Evolutionary conservation across 2,888 invertebrate species (phyloP).

Genomic region (Dryocosmus kuriphilus): DNA sequence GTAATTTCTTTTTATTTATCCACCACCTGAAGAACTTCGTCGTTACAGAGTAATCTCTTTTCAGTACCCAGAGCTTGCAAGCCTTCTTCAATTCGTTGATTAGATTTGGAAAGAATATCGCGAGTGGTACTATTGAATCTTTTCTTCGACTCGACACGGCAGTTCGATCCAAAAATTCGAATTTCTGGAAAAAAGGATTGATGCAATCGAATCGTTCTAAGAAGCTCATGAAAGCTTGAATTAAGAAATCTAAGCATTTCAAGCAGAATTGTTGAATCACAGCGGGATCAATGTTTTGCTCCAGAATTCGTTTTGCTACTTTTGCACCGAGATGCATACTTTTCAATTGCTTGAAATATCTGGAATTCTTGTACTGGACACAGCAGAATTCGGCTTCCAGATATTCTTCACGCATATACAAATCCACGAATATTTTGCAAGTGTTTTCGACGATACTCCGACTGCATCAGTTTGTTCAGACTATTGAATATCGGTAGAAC

Average conservation of each 20-base stretch:
- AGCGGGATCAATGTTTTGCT: not conserved
- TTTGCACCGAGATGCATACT: not conserved
- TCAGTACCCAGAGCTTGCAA: too few relatives aligned
- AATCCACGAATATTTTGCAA: too few relatives aligned
- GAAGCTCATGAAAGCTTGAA: not conserved
- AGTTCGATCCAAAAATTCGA: not conserved
- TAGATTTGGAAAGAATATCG: not conserved
- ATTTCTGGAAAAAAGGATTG: not conserved
- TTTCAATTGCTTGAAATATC: not conserved
- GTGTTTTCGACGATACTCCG: too few relatives aligned
- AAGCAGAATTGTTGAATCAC: not conserved
- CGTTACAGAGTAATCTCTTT: too few relatives aligned
- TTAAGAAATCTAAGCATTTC: not conserved
- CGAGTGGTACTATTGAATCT: not conserved
- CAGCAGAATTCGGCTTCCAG: too few relatives aligned
- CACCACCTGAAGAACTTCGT: too few relatives aligned
- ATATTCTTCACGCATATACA: too few relatives aligned
- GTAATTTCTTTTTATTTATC: too few relatives aligned
- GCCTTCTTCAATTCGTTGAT: too few relatives aligned
- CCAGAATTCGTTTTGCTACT: not conserved
- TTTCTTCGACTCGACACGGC: not conserved
- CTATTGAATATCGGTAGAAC: too few relatives aligned
- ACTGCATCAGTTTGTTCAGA: too few relatives aligned
- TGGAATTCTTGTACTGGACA: not conserved
- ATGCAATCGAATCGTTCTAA: not conserved